Percentiles rank a stretch among this genome's conserved stretches.
phyloP scores from a whole-genome alignment of 2,113 vertebrate species.

The Prionailurus bengalensis region DNA sequence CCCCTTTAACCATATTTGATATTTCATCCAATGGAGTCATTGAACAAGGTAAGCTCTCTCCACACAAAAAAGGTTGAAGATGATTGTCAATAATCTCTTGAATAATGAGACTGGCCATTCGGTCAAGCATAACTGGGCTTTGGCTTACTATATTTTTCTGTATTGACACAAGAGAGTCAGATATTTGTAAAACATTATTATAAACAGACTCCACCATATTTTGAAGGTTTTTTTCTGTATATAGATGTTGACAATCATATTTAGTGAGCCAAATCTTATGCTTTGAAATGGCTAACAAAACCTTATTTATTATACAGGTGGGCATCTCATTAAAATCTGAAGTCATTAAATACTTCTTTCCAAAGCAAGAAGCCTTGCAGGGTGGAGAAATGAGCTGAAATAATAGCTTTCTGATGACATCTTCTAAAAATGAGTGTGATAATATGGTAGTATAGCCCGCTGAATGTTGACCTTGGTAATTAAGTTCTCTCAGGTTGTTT shows the following conservation, averaged over 20 bases:
- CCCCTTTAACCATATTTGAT: constrained; percentile 53
- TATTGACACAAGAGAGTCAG: background rate
- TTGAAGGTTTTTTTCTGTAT: constrained; percentile 8
- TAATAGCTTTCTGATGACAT: constrained; percentile 60
- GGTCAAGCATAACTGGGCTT: constrained; percentile 44
- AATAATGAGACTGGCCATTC: constrained; percentile 36
- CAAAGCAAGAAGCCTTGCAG: background rate
- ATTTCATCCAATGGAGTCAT: constrained; percentile 20
- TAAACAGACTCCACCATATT: constrained; percentile 60
- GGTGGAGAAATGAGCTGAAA: constrained; percentile 49
- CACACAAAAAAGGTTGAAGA: constrained; percentile 46
- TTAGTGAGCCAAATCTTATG: constrained; percentile 64
- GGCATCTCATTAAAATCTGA: constrained; percentile 55
- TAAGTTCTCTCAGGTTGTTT: constrained; percentile 46
- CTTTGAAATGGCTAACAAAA: constrained; percentile 67
- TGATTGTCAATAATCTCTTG: constrained; percentile 63
- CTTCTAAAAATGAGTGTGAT: constrained; percentile 66
- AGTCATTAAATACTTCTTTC: constrained; percentile 40
- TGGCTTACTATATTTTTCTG: constrained; percentile 50
- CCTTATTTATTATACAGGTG: constrained; percentile 40
- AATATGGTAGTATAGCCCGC: constrained; percentile 13
- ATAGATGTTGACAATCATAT: background rate
- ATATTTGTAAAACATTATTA: constrained; percentile 57
- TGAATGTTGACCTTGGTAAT: background rate
- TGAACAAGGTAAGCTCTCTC: background rate